Evolutionary conservation across 1,140 invertebrate genomes (phyloP).

Genomic region (Drosophila insularis): DNA sequence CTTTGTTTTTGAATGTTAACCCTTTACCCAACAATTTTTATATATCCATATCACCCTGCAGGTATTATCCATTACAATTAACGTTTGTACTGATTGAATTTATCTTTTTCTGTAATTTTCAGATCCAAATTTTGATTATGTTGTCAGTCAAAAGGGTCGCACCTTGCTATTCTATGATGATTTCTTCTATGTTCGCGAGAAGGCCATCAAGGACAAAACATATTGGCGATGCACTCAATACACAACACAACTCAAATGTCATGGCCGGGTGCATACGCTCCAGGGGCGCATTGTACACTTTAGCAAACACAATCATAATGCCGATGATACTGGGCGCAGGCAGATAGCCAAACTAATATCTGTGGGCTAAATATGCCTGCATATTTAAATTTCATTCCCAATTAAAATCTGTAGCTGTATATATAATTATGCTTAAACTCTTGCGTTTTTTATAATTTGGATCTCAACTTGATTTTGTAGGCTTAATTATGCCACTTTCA

Average conservation of each 20-base stretch:
- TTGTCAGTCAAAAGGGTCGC: conserved; percentile 75
- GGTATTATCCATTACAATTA: neutral
- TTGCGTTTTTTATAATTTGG: conserved; percentile 9
- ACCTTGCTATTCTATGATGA: conserved; percentile 52
- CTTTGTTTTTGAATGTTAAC: neutral
- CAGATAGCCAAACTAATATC: conserved; percentile 5
- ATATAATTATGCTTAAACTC: neutral
- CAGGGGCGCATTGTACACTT: conserved; percentile 56
- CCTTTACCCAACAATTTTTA: neutral
- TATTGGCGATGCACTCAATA: conserved; percentile 81
- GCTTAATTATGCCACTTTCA: neutral
- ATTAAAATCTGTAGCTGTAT: neutral
- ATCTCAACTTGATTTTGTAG: conserved; percentile 19
- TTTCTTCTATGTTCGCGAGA: conserved; percentile 74
- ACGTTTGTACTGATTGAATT: neutral
- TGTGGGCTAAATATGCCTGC: neutral
- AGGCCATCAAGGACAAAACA: conserved; percentile 60
- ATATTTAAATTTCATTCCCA: neutral
- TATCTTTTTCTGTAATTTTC: conserved; percentile 19
- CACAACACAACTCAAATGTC: conserved; percentile 68
- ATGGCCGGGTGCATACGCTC: conserved; percentile 69
- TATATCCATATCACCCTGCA: neutral
- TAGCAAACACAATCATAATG: conserved; percentile 65
- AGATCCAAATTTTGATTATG: conserved; percentile 43
- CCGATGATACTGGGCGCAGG: conserved; percentile 27